Conservation (phyloP, 2,797 vertebrate genomes). For the Caiman crocodilus region DNA sequence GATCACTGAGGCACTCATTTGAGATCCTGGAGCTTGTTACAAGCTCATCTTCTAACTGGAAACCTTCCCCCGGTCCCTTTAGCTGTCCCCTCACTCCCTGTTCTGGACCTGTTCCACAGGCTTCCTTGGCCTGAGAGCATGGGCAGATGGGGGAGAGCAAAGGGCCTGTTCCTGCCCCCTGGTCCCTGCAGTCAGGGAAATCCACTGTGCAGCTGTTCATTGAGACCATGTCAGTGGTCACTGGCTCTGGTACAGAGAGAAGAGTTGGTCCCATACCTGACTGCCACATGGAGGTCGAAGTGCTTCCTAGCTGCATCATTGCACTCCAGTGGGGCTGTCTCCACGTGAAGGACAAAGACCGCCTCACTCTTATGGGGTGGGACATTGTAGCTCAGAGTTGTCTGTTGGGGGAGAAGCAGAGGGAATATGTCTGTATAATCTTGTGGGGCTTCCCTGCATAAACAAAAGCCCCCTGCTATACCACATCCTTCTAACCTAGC, state of each 20-base stretch:
- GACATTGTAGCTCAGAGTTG: constrained; percentile 71
- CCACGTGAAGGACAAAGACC: constrained; percentile 69
- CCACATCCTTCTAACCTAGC: background rate
- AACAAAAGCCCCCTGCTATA: background rate
- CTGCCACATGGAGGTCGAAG: constrained; percentile 39
- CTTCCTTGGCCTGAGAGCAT: background rate
- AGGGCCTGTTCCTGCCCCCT: background rate
- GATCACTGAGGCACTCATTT: too few species aligned
- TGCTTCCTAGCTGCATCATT: background rate
- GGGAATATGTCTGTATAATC: background rate
- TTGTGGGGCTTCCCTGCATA: background rate
- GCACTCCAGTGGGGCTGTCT: constrained; percentile 42
- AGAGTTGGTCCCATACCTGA: constrained; percentile 57
- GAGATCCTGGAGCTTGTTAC: too few species aligned
- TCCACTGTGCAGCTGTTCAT: background rate
- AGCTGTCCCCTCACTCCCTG: background rate
- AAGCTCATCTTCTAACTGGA: background rate
- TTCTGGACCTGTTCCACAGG: background rate
- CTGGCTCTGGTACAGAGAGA: background rate
- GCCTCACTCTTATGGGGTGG: constrained; percentile 51
- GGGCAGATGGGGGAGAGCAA: background rate
- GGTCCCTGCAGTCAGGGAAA: background rate
- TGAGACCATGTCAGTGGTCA: background rate
- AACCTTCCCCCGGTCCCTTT: background rate
- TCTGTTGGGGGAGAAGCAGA: constrained; percentile 40